Evolutionary conservation across 1,140 invertebrate genomes (phyloP).

Genomic region (Coenobita brevimanus): DNA sequence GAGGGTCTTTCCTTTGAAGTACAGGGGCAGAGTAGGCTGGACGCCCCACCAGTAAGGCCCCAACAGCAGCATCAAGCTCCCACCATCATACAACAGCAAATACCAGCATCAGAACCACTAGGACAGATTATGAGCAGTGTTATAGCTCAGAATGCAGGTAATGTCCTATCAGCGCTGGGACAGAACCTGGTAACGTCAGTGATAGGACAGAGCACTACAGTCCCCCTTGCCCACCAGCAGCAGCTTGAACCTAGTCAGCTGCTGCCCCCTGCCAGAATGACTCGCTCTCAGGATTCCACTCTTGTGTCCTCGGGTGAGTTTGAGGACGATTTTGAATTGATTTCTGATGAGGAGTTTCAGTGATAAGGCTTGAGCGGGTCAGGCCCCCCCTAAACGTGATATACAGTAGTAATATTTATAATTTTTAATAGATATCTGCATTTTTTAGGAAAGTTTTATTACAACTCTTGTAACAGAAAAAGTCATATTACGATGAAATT

Average conservation of each 20-base stretch:
- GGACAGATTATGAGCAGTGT: slow-evolving; percentile 54
- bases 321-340: slow-evolving; percentile 61
- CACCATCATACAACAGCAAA: neutral
- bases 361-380: slow-evolving; percentile 5
- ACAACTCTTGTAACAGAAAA: neutral
- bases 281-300: slow-evolving; percentile 37
- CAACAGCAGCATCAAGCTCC: neutral
- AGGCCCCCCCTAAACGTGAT: neutral
- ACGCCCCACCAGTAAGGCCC: slow-evolving; percentile 8
- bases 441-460: neutral
- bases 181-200: slow-evolving; percentile 57
- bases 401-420: slow-evolving; percentile 21
- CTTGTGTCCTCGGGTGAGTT: slow-evolving; percentile 41
- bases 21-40: slow-evolving; percentile 30
- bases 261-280: slow-evolving; percentile 48
- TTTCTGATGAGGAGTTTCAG: slow-evolving; percentile 61
- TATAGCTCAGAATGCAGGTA: slow-evolving; percentile 61
- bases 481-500: neutral
- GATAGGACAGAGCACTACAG: slow-evolving; percentile 47
- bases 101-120: slow-evolving; percentile 22
- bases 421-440: slow-evolving; percentile 5
- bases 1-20: slow-evolving; percentile 48
- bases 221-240: neutral
- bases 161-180: slow-evolving; percentile 50
- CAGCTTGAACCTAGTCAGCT: slow-evolving; percentile 10